These are phyloP conservation scores for Malaclemys terrapin DNA, from an alignment of 2,113 vertebrate genomes.

Conservation along the genomic window DNA sequence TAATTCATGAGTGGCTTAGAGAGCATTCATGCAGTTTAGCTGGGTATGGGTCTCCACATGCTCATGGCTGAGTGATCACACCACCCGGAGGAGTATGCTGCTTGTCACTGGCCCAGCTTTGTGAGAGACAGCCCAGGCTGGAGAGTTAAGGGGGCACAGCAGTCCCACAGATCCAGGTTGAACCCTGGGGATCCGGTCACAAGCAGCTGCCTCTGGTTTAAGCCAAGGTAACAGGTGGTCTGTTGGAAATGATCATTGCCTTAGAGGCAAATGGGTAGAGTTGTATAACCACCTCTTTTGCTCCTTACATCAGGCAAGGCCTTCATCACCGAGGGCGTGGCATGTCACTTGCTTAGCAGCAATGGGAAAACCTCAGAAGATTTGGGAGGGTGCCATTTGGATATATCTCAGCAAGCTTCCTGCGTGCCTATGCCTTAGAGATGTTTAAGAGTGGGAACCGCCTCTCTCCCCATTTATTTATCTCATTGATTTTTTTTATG, in stretches of 20 bases:
- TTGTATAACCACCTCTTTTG: neutral
- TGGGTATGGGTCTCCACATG: too few species aligned
- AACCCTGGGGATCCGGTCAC: too few species aligned
- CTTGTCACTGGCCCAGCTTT: too few species aligned
- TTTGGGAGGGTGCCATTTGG: neutral
- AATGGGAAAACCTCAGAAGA: neutral
- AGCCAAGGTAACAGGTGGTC: neutral
- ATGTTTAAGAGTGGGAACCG: neutral
- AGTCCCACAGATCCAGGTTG: too few species aligned
- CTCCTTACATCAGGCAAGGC: neutral
- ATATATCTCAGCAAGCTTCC: neutral
- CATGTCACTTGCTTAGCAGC: neutral
- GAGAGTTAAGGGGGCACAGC: too few species aligned
- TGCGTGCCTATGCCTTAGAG: fast-evolving
- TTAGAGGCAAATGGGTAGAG: neutral
- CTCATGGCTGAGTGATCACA: too few species aligned
- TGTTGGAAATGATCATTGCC: neutral
- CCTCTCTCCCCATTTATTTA: neutral
- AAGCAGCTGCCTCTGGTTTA: neutral
- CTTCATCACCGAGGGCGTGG: neutral
- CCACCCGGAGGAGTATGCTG: too few species aligned
- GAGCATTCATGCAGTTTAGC: too few species aligned
- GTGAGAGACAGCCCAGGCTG: too few species aligned
- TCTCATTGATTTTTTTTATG: neutral
- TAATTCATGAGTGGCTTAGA: too few species aligned